Evolutionary conservation across 23 tunicate species (phyloP).

Genomic region (Styela plicata): DNA sequence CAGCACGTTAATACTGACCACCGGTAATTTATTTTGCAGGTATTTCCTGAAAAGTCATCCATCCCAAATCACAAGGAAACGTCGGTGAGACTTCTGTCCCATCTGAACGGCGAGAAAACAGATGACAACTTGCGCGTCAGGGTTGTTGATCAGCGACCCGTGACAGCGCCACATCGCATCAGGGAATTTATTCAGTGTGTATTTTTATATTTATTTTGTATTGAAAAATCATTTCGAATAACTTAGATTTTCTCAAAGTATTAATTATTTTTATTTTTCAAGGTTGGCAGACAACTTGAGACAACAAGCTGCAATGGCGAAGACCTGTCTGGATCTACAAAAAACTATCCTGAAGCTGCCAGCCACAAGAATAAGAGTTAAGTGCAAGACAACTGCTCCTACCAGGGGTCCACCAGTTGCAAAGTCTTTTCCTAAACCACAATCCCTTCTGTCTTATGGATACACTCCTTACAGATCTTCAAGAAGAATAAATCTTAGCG

Average conservation of each 20-base stretch:
- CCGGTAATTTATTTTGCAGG: slow-evolving; percentile 5
- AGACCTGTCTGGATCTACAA: slow-evolving; percentile 1
- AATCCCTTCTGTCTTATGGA: background rate
- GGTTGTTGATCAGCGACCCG: slow-evolving; percentile 7
- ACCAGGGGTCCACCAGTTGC: background rate
- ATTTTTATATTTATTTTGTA: background rate
- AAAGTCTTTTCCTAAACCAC: background rate
- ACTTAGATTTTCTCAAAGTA: background rate
- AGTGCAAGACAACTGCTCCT: background rate
- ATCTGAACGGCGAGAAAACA: background rate
- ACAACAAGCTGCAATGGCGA: slow-evolving; percentile 6
- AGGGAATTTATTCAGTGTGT: background rate
- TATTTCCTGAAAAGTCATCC: background rate
- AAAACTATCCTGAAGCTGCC: background rate
- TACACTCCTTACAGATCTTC: background rate
- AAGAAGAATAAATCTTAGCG: background rate
- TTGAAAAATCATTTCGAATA: background rate
- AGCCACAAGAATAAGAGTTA: background rate
- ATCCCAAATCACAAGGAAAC: slow-evolving; percentile 4
- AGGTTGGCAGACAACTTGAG: slow-evolving; percentile 1
- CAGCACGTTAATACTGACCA: too few species aligned
- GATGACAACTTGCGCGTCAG: background rate
- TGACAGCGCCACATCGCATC: background rate
- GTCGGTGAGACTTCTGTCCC: background rate
- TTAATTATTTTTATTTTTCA: too few species aligned